phyloP scores from a whole-genome alignment of 2,113 vertebrate species.

The Sylvietta virens region DNA sequence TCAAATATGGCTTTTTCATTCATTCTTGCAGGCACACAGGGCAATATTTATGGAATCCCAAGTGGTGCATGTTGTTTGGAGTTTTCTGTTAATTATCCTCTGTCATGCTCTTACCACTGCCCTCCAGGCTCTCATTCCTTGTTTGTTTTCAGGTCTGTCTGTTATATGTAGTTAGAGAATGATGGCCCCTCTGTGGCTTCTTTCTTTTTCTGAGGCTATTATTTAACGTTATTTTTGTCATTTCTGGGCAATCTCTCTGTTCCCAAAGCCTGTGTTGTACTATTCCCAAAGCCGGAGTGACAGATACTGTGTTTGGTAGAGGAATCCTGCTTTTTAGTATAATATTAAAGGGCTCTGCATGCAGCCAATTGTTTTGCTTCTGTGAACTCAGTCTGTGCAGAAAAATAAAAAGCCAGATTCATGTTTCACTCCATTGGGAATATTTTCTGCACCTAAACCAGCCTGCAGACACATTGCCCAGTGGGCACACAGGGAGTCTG shows the following conservation, averaged over 20 bases:
- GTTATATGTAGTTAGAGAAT: not conserved
- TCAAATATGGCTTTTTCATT: not conserved
- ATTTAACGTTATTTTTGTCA: not conserved
- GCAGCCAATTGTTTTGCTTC: not conserved
- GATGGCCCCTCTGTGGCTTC: not conserved
- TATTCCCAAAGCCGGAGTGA: not conserved
- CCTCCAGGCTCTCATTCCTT: not conserved
- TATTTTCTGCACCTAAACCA: not conserved
- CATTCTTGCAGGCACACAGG: not conserved
- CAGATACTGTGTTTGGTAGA: not conserved
- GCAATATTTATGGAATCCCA: not conserved
- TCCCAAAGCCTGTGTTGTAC: not conserved
- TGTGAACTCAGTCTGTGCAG: not conserved
- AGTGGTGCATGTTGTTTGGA: rapidly evolving
- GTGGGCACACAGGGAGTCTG: not conserved
- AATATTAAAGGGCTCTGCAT: not conserved
- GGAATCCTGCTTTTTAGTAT: not conserved
- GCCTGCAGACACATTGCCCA: not conserved
- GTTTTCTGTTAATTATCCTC: not conserved
- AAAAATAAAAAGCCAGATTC: not conserved
- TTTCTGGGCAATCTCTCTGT: not conserved
- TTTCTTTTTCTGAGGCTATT: not conserved
- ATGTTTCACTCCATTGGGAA: not conserved
- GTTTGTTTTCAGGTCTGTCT: not conserved
- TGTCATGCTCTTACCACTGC: not conserved